Percentiles rank a stretch among this genome's conserved stretches.
Evolutionary conservation across 1,140 invertebrate species (phyloP).

Genomic region (Drosophila fuyamai): DNA sequence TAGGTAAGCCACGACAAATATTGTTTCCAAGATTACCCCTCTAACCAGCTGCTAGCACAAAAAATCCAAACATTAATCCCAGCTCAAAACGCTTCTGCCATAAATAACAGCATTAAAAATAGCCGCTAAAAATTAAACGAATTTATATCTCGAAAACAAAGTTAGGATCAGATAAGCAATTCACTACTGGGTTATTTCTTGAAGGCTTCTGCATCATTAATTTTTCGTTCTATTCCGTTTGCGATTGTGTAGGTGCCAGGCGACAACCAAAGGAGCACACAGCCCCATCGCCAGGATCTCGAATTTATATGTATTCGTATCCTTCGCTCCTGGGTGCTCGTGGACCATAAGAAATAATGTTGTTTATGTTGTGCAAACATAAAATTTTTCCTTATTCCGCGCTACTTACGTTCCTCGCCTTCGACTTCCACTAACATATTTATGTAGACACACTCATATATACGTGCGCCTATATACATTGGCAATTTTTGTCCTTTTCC

Average conservation of each 20-base stretch:
- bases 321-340: constrained; percentile 26
- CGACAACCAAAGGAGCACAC: constrained; percentile 1
- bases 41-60: too few relatives aligned
- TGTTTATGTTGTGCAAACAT: constrained; percentile 83
- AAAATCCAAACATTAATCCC: neutral
- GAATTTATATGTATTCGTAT: constrained; percentile 8
- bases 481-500: constrained; percentile 75
- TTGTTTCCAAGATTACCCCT: too few relatives aligned
- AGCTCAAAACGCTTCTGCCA: neutral
- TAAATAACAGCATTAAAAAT: constrained; percentile 11
- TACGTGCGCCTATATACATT: constrained; percentile 34
- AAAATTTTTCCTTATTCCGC: constrained; percentile 67
- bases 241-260: constrained; percentile 62
- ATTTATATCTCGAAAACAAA: neutral
- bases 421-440: constrained; percentile 8
- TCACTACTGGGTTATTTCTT: constrained; percentile 18
- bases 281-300: constrained; percentile 12
- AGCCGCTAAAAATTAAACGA: neutral
- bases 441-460: constrained; percentile 19
- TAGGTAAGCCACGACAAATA: too few relatives aligned
- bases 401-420: constrained; percentile 25
- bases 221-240: constrained; percentile 42
- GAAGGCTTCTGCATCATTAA: constrained; percentile 62
- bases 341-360: constrained; percentile 80
- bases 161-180: constrained; percentile 20